Evolutionary conservation across 2,888 invertebrate species (phyloP).

Genomic region (Ryuthela nishihirai): DNA sequence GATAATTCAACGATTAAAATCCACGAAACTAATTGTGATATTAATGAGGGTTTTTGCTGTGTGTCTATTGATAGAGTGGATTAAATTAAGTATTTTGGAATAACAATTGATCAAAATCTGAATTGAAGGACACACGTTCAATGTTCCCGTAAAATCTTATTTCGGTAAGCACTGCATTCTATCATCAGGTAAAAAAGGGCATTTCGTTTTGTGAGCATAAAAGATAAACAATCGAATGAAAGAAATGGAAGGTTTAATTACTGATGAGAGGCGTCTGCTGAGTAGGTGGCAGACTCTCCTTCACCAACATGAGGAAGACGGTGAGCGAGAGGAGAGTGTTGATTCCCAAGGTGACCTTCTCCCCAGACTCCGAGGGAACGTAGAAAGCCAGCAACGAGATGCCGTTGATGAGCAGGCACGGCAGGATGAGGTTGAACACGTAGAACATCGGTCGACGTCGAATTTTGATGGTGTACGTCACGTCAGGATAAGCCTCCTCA

Average conservation of each 20-base stretch:
- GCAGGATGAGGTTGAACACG: constrained; percentile 78
- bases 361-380: constrained; percentile 81
- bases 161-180: too few relatives aligned
- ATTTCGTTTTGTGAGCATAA: too few relatives aligned
- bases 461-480: constrained; percentile 73
- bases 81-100: too few relatives aligned
- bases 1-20: too few relatives aligned
- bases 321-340: constrained; percentile 83
- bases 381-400: constrained; percentile 80
- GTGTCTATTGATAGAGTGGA: too few relatives aligned
- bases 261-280: constrained; percentile 82
- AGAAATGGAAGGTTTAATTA: constrained; percentile 54
- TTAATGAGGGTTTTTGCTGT: too few relatives aligned
- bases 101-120: too few relatives aligned
- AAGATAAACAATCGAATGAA: too few relatives aligned
- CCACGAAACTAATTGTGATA: too few relatives aligned
- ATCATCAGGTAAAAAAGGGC: too few relatives aligned
- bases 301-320: constrained; percentile 80
- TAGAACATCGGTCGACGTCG: constrained; percentile 75
- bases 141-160: too few relatives aligned
- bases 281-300: constrained; percentile 78
- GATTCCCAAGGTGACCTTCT: constrained; percentile 80
- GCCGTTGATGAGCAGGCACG: constrained; percentile 77
- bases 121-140: too few relatives aligned
- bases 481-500: constrained; percentile 66